Conservation (phyloP, 1,140 invertebrate genomes). For the Heliothis subflexa region DNA sequence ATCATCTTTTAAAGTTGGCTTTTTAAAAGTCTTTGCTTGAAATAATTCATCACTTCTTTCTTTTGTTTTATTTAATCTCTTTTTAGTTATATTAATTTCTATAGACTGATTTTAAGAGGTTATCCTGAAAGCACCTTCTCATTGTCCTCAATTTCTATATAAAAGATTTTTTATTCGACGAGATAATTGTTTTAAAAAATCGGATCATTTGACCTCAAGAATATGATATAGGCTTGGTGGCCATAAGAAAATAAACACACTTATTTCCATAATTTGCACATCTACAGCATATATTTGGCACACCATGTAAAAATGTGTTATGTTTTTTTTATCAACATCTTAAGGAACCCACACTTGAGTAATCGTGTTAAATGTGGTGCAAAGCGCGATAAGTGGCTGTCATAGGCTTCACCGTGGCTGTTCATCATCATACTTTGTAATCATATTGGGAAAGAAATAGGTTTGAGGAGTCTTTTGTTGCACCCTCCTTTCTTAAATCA, state of each 20-base stretch:
- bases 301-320: background rate
- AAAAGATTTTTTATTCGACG: too few species aligned
- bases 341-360: slow-evolving; percentile 17
- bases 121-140: too few species aligned
- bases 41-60: background rate
- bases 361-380: slow-evolving; percentile 24
- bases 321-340: slow-evolving; percentile 25
- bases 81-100: too few species aligned
- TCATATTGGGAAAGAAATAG: background rate
- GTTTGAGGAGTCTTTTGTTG: too few species aligned
- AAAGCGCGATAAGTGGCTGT: slow-evolving; percentile 26
- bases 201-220: too few species aligned
- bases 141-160: too few species aligned
- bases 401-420: background rate
- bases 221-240: too few species aligned
- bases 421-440: background rate
- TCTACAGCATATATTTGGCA: background rate
- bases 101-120: too few species aligned
- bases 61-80: too few species aligned
- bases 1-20: background rate
- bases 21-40: background rate
- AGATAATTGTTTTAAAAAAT: too few species aligned
- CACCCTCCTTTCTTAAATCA: too few species aligned
- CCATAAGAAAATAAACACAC: too few species aligned
- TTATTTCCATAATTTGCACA: background rate